Evolutionary conservation across 2,888 invertebrate species (phyloP).

Genomic region (Cheilosia impressa): DNA sequence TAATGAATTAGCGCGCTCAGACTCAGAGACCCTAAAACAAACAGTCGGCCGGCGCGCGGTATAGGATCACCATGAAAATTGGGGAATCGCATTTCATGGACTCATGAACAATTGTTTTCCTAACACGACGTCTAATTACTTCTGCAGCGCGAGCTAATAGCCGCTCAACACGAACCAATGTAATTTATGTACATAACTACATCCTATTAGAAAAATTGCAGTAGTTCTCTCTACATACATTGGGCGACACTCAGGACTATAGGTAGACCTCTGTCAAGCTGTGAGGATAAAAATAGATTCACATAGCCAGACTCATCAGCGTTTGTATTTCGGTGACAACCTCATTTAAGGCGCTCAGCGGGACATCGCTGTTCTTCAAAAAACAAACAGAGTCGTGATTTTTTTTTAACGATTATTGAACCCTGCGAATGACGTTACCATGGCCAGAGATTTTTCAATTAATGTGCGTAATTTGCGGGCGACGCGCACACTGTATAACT

Average conservation of each 20-base stretch:
- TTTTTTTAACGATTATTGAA: slow-evolving; percentile 70
- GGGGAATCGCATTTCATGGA: slow-evolving; percentile 67
- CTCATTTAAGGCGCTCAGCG: slow-evolving; percentile 63
- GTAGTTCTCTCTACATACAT: slow-evolving; percentile 27
- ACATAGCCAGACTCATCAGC: slow-evolving; percentile 1
- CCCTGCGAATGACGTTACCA: slow-evolving; percentile 56
- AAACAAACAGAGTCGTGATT: slow-evolving; percentile 38
- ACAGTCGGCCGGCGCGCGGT: neutral
- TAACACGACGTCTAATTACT: slow-evolving; percentile 71
- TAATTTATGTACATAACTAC: slow-evolving; percentile 37
- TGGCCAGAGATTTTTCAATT: slow-evolving; percentile 70
- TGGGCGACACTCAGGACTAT: slow-evolving; percentile 54
- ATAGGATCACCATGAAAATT: slow-evolving; percentile 35
- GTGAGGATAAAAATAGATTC: neutral
- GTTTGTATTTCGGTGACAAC: slow-evolving; percentile 54
- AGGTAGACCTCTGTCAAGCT: neutral
- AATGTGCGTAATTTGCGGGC: slow-evolving; percentile 72
- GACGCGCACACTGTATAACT: slow-evolving; percentile 22
- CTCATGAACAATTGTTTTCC: slow-evolving; percentile 69
- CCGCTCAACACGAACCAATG: slow-evolving; percentile 51
- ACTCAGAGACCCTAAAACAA: slow-evolving; percentile 2
- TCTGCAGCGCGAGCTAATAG: slow-evolving; percentile 45
- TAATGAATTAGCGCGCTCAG: slow-evolving; percentile 59
- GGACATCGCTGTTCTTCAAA: slow-evolving; percentile 43
- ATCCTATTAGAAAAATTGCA: slow-evolving; percentile 18